Evolutionary conservation across 2,113 vertebrate species (phyloP), one percentile per base, ranked within the genome.

Genomic region (Motacilla tschutschensis): DNA sequence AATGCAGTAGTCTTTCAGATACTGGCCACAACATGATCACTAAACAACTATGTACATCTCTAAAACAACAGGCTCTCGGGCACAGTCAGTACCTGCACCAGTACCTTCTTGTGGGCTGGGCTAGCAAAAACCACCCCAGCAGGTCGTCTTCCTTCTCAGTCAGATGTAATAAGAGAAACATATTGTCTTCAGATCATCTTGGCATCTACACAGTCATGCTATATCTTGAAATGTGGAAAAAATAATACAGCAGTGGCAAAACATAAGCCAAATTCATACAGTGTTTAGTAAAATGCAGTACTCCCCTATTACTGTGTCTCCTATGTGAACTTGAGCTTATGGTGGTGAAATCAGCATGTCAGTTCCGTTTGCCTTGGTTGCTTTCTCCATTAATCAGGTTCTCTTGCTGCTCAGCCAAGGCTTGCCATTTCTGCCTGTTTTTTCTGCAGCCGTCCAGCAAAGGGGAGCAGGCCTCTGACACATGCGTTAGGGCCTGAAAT

Each of bases 351-450:
- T 14, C 6, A 43, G 76, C 79, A 15, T 14, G 83, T 97, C 95
- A 97, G 95, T 89, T 97, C 89, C 88, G 60, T 78, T 96, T 96
- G 74, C 94, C 66, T 83, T 94, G 94, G 96, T 95, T 96, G 88
- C 94, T 97, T 62, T 97, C 96, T 83, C 98, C 98, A 1, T 98
- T 99, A 18, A 98, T 80, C 83, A 97, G 80, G 13, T 69, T 96
- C 91, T 99, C 98, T 9, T 98, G 98, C 80, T 99, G 98, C 79
- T 99, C 98, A 1, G 98, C 98, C 40, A 99, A 95, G 35, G 94
- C 92, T 93, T 99, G 98, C 99, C 99, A 99, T 67, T 98, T 98
- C 91, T 98, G 98, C 76, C 98, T 97, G 95, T 99, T 99, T 72
- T 96, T 98, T 79, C 96, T 98, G 92, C 99, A 99, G 85, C 99